A percentile compares a stretch with the other conserved stretches of the same genome.
phyloP scores from a whole-genome alignment of 1,140 invertebrate genomes.

The Copidosoma floridanum region DNA sequence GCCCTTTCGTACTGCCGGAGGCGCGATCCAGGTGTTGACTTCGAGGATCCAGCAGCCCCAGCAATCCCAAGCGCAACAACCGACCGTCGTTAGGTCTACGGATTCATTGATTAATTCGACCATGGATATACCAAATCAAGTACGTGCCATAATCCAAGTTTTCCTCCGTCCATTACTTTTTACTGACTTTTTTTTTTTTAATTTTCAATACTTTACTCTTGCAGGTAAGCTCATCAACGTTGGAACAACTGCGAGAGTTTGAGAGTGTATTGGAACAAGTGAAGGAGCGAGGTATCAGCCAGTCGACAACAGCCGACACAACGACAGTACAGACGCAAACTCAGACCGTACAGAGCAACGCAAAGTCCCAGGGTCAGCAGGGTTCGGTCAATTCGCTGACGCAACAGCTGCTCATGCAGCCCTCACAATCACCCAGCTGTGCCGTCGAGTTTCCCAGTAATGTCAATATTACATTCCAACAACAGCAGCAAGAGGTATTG shows the following conservation, averaged over 20 bases:
- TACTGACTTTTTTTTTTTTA: too few species aligned
- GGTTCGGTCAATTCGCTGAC: conserved; percentile 38
- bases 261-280: conserved; percentile 80
- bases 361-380: conserved; percentile 38
- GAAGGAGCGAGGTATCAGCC: conserved; percentile 69
- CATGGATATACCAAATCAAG: conserved; percentile 53
- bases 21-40: conserved; percentile 45
- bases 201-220: too few species aligned
- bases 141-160: too few species aligned
- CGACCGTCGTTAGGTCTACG: conserved; percentile 38
- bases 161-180: too few species aligned
- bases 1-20: conserved; percentile 33
- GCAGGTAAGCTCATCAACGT: conserved; percentile 59
- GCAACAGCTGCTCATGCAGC: conserved; percentile 49
- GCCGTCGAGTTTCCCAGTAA: conserved; percentile 43
- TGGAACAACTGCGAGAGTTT: conserved; percentile 77
- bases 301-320: conserved; percentile 41
- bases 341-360: conserved; percentile 31
- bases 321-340: conserved; percentile 51
- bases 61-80: too few species aligned
- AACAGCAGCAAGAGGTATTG: conserved; percentile 21
- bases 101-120: conserved; percentile 48
- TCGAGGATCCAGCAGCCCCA: conserved; percentile 35
- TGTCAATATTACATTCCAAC: conserved; percentile 45
- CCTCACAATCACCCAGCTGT: conserved; percentile 39